phyloP scores from a whole-genome alignment of 2,797 vertebrate species.

The Gymnothorax reevesii region DNA sequence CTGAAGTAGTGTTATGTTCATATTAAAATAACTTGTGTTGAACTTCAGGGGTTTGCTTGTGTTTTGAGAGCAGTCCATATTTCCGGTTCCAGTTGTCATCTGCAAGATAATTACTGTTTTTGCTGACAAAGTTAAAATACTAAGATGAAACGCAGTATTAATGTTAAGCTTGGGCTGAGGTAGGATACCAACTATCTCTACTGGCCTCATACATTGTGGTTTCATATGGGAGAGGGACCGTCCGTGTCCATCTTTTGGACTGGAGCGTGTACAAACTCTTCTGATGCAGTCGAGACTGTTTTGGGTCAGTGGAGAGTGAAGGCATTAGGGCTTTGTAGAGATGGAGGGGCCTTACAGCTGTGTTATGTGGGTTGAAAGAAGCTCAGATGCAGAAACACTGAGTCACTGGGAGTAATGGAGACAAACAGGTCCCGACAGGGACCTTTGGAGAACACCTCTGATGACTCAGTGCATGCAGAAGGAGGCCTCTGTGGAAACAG shows the following conservation, averaged over 20 bases:
- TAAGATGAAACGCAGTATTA: neutral
- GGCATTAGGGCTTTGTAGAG: neutral
- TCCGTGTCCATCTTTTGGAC: neutral
- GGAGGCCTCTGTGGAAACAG: neutral
- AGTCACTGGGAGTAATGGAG: neutral
- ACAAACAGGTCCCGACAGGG: conserved; percentile 11
- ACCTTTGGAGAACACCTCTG: neutral
- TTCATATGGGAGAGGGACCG: neutral
- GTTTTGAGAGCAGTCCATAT: neutral
- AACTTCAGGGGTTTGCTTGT: neutral
- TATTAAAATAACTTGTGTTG: neutral
- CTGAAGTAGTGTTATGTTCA: neutral
- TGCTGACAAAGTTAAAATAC: neutral
- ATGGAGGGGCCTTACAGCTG: neutral
- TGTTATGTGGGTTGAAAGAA: neutral
- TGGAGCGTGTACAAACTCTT: neutral
- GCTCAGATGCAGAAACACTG: neutral
- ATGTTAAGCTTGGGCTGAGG: neutral
- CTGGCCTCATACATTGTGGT: no score
- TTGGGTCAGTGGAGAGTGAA: neutral
- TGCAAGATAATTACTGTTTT: neutral
- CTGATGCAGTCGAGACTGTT: neutral
- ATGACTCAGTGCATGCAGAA: conserved; percentile 17
- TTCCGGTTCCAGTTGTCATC: neutral
- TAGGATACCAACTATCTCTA: neutral